Evolutionary conservation across 2,113 vertebrate species (phyloP).

Genomic region (Mirounga angustirostris): DNA sequence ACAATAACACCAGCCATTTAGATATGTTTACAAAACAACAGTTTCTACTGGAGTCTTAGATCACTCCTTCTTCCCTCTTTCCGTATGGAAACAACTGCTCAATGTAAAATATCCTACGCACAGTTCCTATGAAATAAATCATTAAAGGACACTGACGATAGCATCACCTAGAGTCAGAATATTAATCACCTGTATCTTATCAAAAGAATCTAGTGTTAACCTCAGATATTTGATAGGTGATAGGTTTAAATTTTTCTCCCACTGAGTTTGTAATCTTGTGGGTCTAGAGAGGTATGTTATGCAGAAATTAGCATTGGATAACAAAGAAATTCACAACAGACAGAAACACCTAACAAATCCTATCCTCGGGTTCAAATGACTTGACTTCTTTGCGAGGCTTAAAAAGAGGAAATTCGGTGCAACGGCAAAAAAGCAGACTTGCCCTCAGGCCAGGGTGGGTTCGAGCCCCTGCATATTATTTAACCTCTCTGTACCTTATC

Average conservation of each 20-base stretch:
- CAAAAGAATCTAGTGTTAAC: background rate
- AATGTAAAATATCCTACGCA: background rate
- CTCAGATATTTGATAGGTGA: background rate
- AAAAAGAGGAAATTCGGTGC: background rate
- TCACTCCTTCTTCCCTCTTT: background rate
- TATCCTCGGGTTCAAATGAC: background rate
- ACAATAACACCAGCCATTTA: conserved; percentile 45
- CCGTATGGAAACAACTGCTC: conserved; percentile 5
- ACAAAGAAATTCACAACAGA: conserved; percentile 20
- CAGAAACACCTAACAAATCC: background rate
- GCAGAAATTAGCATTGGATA: background rate
- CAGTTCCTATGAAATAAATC: background rate
- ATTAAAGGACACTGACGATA: background rate
- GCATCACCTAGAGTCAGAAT: background rate
- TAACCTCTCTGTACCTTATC: background rate
- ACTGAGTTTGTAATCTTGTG: background rate
- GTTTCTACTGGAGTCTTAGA: background rate
- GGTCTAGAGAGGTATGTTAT: background rate
- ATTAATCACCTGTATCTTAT: background rate
- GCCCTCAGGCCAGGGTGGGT: background rate
- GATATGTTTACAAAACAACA: conserved; percentile 8
- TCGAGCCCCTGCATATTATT: background rate
- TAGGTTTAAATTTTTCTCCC: background rate
- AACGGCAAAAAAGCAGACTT: background rate
- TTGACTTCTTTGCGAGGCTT: background rate